Evolutionary conservation across 2,113 vertebrate species (phyloP), one percentile per base, ranked within the genome.

Genomic region (Plectropomus leopardus): DNA sequence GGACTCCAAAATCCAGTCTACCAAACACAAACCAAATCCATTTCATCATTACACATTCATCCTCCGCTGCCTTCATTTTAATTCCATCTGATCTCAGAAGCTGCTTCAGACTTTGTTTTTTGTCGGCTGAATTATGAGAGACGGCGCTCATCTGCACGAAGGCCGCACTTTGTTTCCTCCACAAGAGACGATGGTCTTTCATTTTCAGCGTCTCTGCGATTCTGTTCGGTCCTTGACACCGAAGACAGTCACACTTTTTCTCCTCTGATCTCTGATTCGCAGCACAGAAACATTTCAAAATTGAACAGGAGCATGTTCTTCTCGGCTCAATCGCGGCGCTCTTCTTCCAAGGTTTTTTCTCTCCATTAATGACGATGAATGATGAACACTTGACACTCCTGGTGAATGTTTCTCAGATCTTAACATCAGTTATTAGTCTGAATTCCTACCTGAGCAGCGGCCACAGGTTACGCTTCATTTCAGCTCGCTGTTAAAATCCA

Each of bases 41-140:
- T 55, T 54, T 66, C 32, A 53, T 76, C 65, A 21, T 51, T 0
- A 26, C n/a, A 10, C 34, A 67, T 63, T 67, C 47, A n/a, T 67
- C 73, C 36, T 34, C 26, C 1, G 5, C 11, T 6, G 59, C 44
- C n/a, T 51, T 42, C 23, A n/a, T 19, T 63, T 72, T 14, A 66
- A 71, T 72, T 59, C 8, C 32, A 26, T 57, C 19, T 30, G 58
- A 58, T 23, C 36, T 28, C 40, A 57, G 28, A 13, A 3, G 50
- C 40, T 26, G 40, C 34, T 15, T 30, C 61, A 28, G 54, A 53
- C 64, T 7, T 7, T 32, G 32, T 40, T 40, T 40, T 40, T 40
- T 8, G 32, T 60, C 14, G 69, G 54, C 58, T 50, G 66, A 57
- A 71, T 70, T 42, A 75, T 82, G 53, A 51, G 15, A 61, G 60